These are phyloP conservation scores for Coptotermes formosanus DNA, from an alignment of 1,140 invertebrate genomes.

Conservation along the genomic window DNA sequence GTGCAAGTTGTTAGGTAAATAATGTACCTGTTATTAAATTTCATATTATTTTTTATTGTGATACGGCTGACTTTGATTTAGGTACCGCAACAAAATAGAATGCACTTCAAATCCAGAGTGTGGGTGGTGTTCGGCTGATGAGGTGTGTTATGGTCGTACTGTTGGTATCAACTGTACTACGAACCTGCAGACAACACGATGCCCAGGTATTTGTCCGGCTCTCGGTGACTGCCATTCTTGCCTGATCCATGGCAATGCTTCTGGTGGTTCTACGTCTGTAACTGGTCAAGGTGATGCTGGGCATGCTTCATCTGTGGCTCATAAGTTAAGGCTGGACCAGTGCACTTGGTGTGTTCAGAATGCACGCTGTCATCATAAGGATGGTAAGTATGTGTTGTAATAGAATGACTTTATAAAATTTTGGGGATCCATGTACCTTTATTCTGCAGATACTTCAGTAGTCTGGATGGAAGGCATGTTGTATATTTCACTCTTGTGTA, in stretches of 20 bases:
- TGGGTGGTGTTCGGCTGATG: constrained; percentile 86
- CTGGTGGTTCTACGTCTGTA: constrained; percentile 39
- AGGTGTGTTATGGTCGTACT: constrained; percentile 78
- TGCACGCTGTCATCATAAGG: constrained; percentile 81
- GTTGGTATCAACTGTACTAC: constrained; percentile 82
- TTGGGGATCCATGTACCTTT: too few species aligned
- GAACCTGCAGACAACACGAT: constrained; percentile 81
- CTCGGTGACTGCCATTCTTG: constrained; percentile 87
- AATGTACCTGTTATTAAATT: background rate
- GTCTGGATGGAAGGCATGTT: too few species aligned
- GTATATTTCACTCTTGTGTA: too few species aligned
- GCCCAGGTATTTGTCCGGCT: constrained; percentile 74
- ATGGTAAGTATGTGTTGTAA: constrained; percentile 52
- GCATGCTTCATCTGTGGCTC: constrained; percentile 60
- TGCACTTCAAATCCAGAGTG: constrained; percentile 90
- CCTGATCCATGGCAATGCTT: constrained; percentile 64
- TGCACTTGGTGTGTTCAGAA: constrained; percentile 94
- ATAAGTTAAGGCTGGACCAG: constrained; percentile 68
- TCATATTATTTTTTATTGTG: background rate
- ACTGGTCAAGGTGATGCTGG: background rate
- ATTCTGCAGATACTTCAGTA: background rate
- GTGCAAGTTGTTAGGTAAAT: too few species aligned
- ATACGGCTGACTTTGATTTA: constrained; percentile 39
- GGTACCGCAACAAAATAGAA: constrained; percentile 69
- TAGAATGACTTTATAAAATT: too few species aligned